Conservation (phyloP, 2,888 invertebrate genomes). For the Xestoiulus laeticollis region DNA sequence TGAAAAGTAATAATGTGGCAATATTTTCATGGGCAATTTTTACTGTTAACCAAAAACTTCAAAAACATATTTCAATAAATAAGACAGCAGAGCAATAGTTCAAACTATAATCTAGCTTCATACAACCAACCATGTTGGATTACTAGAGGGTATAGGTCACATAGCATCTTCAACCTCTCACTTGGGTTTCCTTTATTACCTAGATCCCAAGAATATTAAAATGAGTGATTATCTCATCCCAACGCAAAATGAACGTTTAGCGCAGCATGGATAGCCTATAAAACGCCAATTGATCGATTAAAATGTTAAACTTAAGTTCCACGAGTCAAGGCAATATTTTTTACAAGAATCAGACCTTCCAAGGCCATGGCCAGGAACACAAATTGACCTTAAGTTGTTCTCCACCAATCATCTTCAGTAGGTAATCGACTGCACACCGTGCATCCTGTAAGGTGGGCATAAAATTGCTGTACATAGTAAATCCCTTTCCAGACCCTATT, state of each 20-base stretch:
- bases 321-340: background rate
- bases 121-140: background rate
- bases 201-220: background rate
- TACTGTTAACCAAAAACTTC: background rate
- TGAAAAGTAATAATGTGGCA: background rate
- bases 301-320: background rate
- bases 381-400: constrained; percentile 15
- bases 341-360: background rate
- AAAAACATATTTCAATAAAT: background rate
- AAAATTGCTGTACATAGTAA: background rate
- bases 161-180: background rate
- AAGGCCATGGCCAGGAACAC: constrained; percentile 28
- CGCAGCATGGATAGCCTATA: background rate
- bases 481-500: constrained; percentile 12
- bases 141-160: background rate
- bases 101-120: background rate
- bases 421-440: constrained; percentile 23
- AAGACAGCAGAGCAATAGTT: background rate
- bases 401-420: background rate
- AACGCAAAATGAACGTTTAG: background rate
- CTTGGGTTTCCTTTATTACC: background rate
- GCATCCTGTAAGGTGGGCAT: constrained; percentile 29
- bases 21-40: background rate
- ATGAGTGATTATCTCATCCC: background rate
- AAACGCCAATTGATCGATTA: background rate